A percentile compares a stretch with the other conserved stretches of the same genome.
These are phyloP conservation scores for Eurytoma adleriae DNA, from an alignment of 2,888 invertebrate species.

Conservation along the genomic window DNA sequence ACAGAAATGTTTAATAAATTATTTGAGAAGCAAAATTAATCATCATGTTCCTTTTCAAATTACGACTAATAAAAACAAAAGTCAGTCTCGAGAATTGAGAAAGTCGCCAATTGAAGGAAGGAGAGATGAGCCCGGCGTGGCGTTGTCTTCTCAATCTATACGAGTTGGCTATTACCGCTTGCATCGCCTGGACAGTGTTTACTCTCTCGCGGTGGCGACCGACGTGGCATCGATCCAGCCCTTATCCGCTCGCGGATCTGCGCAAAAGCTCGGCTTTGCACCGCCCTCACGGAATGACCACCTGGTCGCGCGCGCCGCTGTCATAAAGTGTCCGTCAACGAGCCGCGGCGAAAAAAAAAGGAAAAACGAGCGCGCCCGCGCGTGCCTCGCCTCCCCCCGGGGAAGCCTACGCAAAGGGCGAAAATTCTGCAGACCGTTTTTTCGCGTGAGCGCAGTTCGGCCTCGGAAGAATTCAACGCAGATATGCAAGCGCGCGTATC, in stretches of 20 bases:
- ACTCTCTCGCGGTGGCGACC: slow-evolving; percentile 28
- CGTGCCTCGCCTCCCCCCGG: neutral
- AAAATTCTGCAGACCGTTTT: slow-evolving; percentile 47
- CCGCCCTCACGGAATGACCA: slow-evolving; percentile 28
- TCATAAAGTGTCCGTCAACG: slow-evolving; percentile 48
- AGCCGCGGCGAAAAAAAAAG: neutral
- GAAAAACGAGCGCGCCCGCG: neutral
- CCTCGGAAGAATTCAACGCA: slow-evolving; percentile 25
- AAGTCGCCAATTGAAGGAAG: neutral
- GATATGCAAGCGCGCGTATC: slow-evolving; percentile 14
- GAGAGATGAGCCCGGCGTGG: neutral
- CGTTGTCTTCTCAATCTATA: slow-evolving; percentile 12
- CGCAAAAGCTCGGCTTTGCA: slow-evolving; percentile 10
- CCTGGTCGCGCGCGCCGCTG: slow-evolving; percentile 11
- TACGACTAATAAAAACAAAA: no score
- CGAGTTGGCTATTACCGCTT: slow-evolving; percentile 20
- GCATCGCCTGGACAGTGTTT: slow-evolving; percentile 15
- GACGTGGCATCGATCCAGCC: neutral
- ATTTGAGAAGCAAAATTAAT: no score
- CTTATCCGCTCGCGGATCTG: slow-evolving; percentile 30
- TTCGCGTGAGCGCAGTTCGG: neutral
- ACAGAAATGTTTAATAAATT: no score
- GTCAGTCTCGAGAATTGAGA: no score
- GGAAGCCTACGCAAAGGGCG: slow-evolving; percentile 9
- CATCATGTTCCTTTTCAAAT: no score